A percentile compares a stretch with the other conserved stretches of the same genome.
Evolutionary conservation across 1,140 invertebrate species (phyloP).

Genomic region (Drosophila paulistorum): DNA sequence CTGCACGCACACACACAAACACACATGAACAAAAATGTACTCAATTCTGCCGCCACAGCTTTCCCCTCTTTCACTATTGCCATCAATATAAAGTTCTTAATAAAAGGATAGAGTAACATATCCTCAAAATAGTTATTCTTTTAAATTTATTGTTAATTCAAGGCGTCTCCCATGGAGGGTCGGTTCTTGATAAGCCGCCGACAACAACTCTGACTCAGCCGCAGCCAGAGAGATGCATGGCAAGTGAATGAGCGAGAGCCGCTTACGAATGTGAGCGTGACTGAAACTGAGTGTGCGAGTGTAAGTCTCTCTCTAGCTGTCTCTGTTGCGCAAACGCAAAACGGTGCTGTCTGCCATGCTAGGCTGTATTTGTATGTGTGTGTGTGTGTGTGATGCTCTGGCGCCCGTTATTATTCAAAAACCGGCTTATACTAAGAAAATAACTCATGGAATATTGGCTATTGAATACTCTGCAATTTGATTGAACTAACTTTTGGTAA

Average conservation of each 20-base stretch:
- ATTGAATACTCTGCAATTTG: constrained; percentile 32
- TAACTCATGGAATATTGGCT: neutral
- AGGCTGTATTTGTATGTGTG: constrained; percentile 15
- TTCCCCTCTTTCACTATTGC: neutral
- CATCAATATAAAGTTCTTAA: neutral
- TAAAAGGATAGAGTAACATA: neutral
- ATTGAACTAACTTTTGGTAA: too few species aligned
- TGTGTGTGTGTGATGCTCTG: constrained; percentile 39
- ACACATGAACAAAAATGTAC: neutral
- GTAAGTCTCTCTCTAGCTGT: constrained; percentile 39
- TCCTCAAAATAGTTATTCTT: neutral
- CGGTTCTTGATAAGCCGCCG: constrained; percentile 1
- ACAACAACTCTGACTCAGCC: constrained; percentile 17
- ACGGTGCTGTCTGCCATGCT: constrained; percentile 21
- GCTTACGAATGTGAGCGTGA: constrained; percentile 19
- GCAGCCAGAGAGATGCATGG: constrained; percentile 30
- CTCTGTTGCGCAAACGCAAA: constrained; percentile 74
- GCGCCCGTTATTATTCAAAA: constrained; percentile 65
- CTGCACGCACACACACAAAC: constrained; percentile 1
- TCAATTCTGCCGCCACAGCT: neutral
- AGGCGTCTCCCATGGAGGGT: constrained; percentile 1
- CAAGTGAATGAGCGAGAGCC: constrained; percentile 55
- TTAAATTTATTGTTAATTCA: neutral
- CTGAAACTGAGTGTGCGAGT: constrained; percentile 19
- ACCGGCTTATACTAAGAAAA: constrained; percentile 52